Conservation (phyloP, 2,113 vertebrate species). For the Carettochelys insculpta region DNA sequence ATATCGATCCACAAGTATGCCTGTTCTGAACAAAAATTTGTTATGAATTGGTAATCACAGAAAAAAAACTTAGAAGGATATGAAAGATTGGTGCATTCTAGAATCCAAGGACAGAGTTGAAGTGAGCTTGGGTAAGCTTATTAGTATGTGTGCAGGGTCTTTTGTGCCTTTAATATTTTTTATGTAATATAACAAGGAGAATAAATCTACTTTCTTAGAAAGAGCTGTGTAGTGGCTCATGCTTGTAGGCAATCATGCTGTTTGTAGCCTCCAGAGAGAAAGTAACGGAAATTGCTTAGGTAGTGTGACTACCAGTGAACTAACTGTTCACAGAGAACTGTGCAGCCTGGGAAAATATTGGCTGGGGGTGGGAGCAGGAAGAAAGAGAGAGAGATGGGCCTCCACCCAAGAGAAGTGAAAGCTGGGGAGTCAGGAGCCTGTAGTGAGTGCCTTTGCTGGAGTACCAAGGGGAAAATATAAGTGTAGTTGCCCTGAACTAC, state of each 20-base stretch:
- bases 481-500: neutral
- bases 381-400: neutral
- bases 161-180: neutral
- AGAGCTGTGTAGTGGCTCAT: neutral
- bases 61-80: neutral
- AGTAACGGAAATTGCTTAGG: neutral
- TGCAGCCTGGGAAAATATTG: neutral
- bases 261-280: neutral
- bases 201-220: neutral
- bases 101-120: neutral
- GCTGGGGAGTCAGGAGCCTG: neutral
- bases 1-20: neutral
- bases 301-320: neutral
- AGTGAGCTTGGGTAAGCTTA: neutral
- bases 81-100: neutral
- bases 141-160: neutral
- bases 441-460: neutral
- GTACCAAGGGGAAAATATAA: neutral
- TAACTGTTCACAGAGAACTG: neutral
- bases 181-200: neutral
- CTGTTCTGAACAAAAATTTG: neutral
- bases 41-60: neutral
- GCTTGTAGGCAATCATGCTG: neutral
- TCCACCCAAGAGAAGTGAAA: neutral
- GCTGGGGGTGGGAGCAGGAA: neutral